These are phyloP conservation scores for Cercocebus atys DNA, from an alignment of 2,113 vertebrate species.

Conservation along the genomic window DNA sequence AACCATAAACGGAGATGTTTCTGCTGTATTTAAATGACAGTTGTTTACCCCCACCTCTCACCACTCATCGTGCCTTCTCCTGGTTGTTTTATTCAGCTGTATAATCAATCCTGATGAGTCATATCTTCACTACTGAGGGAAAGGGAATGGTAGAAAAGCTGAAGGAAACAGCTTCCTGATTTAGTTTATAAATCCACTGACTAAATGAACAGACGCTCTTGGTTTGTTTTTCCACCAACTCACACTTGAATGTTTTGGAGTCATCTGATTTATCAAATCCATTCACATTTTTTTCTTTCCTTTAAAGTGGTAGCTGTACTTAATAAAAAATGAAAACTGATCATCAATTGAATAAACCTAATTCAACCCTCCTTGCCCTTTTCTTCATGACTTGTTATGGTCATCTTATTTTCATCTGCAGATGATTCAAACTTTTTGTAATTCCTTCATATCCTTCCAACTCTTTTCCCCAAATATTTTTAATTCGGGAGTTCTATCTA, in stretches of 20 bases:
- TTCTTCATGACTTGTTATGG: not conserved
- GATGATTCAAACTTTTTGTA: not conserved
- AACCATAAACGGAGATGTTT: not conserved
- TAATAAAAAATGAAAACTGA: constrained; percentile 15
- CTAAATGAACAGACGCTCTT: constrained; percentile 6
- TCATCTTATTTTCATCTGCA: constrained; percentile 8
- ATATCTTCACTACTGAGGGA: constrained; percentile 52
- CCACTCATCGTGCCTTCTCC: constrained; percentile 25
- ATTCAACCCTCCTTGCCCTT: not conserved
- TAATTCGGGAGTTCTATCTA: not conserved
- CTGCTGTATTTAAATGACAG: not conserved
- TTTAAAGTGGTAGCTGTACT: not conserved
- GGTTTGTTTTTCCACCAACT: constrained; percentile 40
- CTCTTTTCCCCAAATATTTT: not conserved
- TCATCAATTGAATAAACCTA: not conserved
- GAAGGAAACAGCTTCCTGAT: constrained; percentile 18
- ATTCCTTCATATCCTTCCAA: not conserved
- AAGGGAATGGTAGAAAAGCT: constrained; percentile 33
- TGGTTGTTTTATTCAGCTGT: constrained; percentile 29
- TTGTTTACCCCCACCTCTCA: not conserved
- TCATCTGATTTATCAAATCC: constrained; percentile 7
- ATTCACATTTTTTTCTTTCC: not conserved
- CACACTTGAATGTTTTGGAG: not conserved
- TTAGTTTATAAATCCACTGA: constrained; percentile 36
- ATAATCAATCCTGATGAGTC: constrained; percentile 57